Percentiles rank a stretch among this genome's conserved stretches.
phyloP scores from a whole-genome alignment of 2,888 invertebrate genomes.

The Drosophila histrio region DNA sequence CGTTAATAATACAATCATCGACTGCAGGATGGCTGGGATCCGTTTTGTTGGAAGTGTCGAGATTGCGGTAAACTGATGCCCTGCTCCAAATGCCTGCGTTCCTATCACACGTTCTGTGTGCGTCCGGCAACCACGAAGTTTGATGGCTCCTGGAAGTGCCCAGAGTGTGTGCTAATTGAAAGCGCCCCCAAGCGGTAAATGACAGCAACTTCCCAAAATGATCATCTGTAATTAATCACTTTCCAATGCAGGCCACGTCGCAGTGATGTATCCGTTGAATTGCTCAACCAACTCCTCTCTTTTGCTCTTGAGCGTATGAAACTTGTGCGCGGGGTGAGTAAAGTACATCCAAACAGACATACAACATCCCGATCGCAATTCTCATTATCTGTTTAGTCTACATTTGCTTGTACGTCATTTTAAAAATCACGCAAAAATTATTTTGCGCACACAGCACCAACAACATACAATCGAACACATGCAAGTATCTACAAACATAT shows the following conservation, averaged over 20 bases:
- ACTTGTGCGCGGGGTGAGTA: slow-evolving; percentile 90
- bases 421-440: slow-evolving; percentile 57
- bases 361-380: slow-evolving; percentile 40
- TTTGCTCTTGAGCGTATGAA: slow-evolving; percentile 93
- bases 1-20: slow-evolving; percentile 2
- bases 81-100: slow-evolving; percentile 93
- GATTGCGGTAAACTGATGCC: slow-evolving; percentile 87
- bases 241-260: slow-evolving; percentile 70
- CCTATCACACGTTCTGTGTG: slow-evolving; percentile 93
- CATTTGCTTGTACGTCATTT: slow-evolving; percentile 25
- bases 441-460: slow-evolving; percentile 25
- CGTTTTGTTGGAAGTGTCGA: slow-evolving; percentile 97
- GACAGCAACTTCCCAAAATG: background rate
- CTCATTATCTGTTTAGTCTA: slow-evolving; percentile 52
- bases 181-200: slow-evolving; percentile 78
- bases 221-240: background rate
- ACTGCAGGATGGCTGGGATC: slow-evolving; percentile 86
- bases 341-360: background rate
- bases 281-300: slow-evolving; percentile 91
- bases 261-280: slow-evolving; percentile 84
- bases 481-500: background rate
- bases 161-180: slow-evolving; percentile 91
- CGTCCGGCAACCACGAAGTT: slow-evolving; percentile 84
- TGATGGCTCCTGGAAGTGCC: slow-evolving; percentile 91
- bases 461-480: background rate